These are phyloP conservation scores for Echiichthys vipera DNA, from an alignment of 2,797 vertebrate genomes.

Conservation along the genomic window DNA sequence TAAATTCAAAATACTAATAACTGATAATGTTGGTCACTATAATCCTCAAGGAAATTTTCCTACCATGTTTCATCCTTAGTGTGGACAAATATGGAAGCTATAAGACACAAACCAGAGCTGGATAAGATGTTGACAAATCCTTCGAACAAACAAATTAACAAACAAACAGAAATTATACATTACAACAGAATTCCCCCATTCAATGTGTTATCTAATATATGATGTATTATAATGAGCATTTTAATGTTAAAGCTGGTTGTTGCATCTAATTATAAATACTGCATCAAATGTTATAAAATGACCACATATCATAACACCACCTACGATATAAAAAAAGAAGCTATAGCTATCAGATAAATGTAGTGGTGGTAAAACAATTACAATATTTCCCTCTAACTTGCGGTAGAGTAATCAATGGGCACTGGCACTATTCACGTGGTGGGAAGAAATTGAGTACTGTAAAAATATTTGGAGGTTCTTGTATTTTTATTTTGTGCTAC, in stretches of 20 bases:
- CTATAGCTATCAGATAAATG: background rate
- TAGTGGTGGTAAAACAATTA: background rate
- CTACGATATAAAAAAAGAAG: no score
- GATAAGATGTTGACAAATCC: slow-evolving; percentile 59
- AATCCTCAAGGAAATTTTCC: no score
- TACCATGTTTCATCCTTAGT: no score
- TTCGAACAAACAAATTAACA: slow-evolving; percentile 30
- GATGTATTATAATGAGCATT: background rate
- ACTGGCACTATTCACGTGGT: background rate
- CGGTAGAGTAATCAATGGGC: background rate
- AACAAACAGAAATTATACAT: slow-evolving; percentile 8
- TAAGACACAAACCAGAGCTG: slow-evolving; percentile 52
- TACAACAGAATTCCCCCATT: background rate
- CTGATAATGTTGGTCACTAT: no score
- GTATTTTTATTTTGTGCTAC: background rate
- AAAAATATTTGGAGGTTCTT: background rate
- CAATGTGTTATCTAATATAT: background rate
- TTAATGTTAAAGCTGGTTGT: background rate
- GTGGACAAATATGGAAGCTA: slow-evolving; percentile 48
- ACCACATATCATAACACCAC: no score
- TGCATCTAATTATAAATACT: background rate
- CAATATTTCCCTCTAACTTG: background rate
- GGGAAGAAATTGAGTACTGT: background rate
- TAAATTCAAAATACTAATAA: no score
- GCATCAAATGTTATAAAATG: background rate